A percentile compares a stretch with the other conserved stretches of the same genome.
Evolutionary conservation across 2,113 vertebrate genomes (phyloP).

Genomic region (Cichladusa arquata): DNA sequence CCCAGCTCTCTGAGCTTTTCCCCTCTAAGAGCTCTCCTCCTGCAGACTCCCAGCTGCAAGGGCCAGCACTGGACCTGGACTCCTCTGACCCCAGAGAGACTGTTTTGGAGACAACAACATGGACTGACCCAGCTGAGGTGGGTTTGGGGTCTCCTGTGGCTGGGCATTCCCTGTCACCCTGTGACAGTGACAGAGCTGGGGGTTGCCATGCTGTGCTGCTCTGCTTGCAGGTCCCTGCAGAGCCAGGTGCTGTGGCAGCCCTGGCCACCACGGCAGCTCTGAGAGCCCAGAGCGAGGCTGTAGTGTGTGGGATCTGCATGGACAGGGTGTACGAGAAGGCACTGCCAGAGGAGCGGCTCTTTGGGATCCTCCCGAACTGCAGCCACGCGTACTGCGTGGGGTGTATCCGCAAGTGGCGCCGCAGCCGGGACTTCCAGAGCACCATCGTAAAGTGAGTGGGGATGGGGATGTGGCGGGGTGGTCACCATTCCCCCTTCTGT

Average conservation of each 20-base stretch:
- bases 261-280: fast-evolving
- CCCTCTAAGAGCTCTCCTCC: not conserved
- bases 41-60: not conserved
- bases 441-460: conserved; percentile 78
- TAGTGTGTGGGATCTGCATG: conserved; percentile 90
- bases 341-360: conserved; percentile 60
- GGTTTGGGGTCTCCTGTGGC: not conserved
- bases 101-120: fast-evolving
- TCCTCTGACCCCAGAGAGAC: not conserved
- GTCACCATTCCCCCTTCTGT: fast-evolving
- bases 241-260: fast-evolving
- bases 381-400: conserved; percentile 82
- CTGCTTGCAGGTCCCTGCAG: not conserved
- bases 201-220: not conserved
- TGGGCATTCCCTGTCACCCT: fast-evolving
- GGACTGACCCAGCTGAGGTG: not conserved
- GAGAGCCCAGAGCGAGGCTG: conserved; percentile 70
- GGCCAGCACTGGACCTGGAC: not conserved
- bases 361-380: conserved; percentile 88
- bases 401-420: conserved; percentile 85
- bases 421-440: conserved; percentile 74
- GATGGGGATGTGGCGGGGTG: not conserved
- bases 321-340: conserved; percentile 87
- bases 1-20: not conserved
- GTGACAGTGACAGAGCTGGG: fast-evolving